A percentile compares a stretch with the other conserved stretches of the same genome.
Conservation (phyloP, 2,113 vertebrate species). For the Rhinogobius similis region DNA sequence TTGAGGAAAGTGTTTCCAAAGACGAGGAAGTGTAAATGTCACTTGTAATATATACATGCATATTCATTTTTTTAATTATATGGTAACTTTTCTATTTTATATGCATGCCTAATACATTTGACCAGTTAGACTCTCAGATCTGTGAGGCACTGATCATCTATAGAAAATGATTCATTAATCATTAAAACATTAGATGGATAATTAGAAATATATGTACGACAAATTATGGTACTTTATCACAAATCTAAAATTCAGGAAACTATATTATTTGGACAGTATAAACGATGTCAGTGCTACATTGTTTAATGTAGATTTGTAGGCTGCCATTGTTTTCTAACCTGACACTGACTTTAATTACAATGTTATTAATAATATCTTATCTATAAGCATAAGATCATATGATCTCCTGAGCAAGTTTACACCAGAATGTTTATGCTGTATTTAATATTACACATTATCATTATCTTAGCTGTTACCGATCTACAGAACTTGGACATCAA, state of each 20-base stretch:
- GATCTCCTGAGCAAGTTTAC: no score
- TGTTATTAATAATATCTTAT: background rate
- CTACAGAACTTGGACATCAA: conserved; percentile 38
- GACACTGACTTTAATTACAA: background rate
- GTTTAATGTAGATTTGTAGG: background rate
- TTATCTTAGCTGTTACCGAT: background rate
- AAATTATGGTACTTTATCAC: no score
- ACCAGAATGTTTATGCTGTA: background rate
- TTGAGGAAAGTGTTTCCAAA: background rate
- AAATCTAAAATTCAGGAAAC: no score
- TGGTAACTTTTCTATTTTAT: background rate
- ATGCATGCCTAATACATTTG: background rate
- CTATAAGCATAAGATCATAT: no score
- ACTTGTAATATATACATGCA: background rate
- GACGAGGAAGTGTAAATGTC: background rate
- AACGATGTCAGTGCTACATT: background rate
- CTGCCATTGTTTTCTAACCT: background rate
- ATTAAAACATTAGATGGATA: background rate
- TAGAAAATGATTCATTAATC: background rate
- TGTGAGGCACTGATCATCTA: no score
- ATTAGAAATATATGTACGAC: no score
- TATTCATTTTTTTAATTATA: background rate
- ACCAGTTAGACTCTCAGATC: background rate
- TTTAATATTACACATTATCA: background rate
- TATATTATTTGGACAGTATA: background rate